Evolutionary conservation across 2,113 vertebrate species (phyloP).

Genomic region (Meleagris gallopavo): DNA sequence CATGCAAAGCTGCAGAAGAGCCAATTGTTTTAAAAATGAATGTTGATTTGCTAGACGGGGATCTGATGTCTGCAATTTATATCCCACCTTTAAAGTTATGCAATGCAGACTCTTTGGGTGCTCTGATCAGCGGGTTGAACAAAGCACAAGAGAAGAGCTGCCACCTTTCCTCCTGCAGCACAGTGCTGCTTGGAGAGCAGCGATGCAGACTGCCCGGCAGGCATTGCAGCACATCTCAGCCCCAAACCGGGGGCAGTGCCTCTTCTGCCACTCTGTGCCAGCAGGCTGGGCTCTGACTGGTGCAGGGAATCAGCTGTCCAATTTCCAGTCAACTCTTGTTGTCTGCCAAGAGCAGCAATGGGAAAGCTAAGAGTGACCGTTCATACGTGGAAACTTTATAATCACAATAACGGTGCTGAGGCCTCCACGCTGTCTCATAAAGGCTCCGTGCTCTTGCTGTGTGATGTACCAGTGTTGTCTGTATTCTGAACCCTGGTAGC

Average conservation of each 20-base stretch:
- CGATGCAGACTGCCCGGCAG: background rate
- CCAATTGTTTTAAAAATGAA: background rate
- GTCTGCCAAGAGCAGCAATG: background rate
- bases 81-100: background rate
- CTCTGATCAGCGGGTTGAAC: background rate
- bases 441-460: accelerated
- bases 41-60: background rate
- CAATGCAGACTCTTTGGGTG: background rate
- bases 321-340: background rate
- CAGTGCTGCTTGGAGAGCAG: background rate
- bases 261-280: background rate
- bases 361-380: background rate
- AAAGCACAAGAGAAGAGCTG: background rate
- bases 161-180: background rate
- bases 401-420: accelerated
- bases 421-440: background rate
- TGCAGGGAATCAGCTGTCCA: background rate
- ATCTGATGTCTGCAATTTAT: background rate
- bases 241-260: background rate
- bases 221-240: background rate
- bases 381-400: background rate
- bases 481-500: background rate
- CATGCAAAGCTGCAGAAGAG: background rate
- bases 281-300: background rate
- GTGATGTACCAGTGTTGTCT: background rate